Percentiles rank a stretch among this genome's conserved stretches.
These are phyloP conservation scores for Gnathonemus longibarbis DNA, from an alignment of 2,113 vertebrate genomes.

Conservation along the genomic window DNA sequence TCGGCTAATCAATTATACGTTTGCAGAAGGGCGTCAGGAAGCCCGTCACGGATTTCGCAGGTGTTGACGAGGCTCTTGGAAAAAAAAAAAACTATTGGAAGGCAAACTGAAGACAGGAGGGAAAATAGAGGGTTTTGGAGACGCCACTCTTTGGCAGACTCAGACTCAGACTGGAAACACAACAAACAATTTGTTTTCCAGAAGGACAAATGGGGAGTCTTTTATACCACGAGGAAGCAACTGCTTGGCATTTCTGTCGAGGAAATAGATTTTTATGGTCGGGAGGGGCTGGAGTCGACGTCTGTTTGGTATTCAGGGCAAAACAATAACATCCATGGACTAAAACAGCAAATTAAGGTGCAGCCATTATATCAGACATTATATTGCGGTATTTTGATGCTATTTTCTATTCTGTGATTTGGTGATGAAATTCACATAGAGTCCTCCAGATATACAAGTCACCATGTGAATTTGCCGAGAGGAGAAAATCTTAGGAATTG, in stretches of 20 bases:
- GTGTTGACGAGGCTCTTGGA: neutral
- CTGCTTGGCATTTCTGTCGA: neutral
- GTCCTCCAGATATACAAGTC: too few relatives aligned
- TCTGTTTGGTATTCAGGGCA: neutral
- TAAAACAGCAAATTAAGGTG: slow-evolving; percentile 8
- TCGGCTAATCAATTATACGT: slow-evolving; percentile 10
- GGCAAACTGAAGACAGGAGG: neutral
- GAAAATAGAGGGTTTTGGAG: neutral
- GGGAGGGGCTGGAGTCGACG: neutral
- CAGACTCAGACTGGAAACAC: neutral
- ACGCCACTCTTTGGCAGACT: neutral
- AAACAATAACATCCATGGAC: neutral
- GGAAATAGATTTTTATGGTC: neutral
- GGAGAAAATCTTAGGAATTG: neutral
- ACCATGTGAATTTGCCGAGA: neutral
- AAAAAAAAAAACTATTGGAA: neutral
- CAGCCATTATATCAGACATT: neutral
- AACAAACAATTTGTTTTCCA: neutral
- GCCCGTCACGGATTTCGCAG: neutral
- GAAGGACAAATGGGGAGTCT: neutral
- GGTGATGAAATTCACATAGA: neutral
- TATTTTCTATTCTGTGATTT: neutral
- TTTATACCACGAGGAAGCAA: neutral
- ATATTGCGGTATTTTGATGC: neutral
- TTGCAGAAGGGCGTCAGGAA: neutral